These are phyloP conservation scores for Geothlypis trichas DNA, from an alignment of 2,113 vertebrate genomes.

Conservation along the genomic window DNA sequence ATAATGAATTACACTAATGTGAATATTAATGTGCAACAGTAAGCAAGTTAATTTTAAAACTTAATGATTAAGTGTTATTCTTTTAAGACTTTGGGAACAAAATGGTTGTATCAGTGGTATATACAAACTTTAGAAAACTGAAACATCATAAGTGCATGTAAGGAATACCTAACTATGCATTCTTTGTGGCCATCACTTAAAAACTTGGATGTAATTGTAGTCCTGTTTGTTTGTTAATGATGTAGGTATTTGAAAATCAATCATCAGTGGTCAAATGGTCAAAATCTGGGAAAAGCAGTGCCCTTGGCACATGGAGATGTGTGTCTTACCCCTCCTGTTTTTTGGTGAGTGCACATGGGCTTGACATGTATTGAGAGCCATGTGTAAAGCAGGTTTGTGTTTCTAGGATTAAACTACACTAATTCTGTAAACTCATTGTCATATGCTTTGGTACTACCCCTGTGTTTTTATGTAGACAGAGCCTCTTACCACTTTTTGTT, in stretches of 20 bases:
- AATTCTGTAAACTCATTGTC: background rate
- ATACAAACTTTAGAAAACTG: background rate
- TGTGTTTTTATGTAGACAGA: background rate
- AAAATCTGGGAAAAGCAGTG: background rate
- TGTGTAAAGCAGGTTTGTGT: background rate
- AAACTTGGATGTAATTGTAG: background rate
- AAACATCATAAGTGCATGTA: background rate
- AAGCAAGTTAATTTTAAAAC: background rate
- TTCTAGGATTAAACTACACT: background rate
- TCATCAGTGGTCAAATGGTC: background rate
- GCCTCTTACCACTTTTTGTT: background rate
- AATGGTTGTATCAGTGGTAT: background rate
- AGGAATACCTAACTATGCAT: background rate
- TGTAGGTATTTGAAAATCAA: background rate
- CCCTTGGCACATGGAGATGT: background rate
- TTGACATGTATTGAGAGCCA: fast-evolving
- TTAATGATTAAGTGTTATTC: background rate
- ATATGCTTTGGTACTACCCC: background rate
- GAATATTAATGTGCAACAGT: background rate
- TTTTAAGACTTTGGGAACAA: background rate
- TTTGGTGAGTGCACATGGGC: background rate
- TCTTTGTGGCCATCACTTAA: background rate
- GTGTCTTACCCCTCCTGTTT: background rate
- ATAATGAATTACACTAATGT: background rate
- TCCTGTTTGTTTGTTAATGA: background rate